Conservation (phyloP, 2,888 invertebrate species). For the Torymus tubicola region DNA sequence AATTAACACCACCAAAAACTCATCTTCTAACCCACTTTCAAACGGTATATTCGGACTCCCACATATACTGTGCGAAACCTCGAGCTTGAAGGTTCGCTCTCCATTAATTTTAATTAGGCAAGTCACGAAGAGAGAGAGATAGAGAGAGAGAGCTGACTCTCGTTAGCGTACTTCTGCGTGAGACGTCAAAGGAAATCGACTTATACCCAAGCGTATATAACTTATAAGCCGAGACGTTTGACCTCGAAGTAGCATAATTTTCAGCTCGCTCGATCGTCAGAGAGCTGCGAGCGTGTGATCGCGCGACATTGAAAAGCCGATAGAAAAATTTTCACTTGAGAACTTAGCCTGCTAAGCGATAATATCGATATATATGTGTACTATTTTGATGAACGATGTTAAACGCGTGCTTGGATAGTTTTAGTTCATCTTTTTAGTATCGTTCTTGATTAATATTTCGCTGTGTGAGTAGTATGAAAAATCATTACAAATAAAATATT, state of each 20-base stretch:
- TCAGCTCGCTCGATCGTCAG: slow-evolving; percentile 17
- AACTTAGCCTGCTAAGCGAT: too few species aligned
- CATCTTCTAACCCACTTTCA: too few species aligned
- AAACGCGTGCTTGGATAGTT: too few species aligned
- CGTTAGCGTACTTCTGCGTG: slow-evolving; percentile 14
- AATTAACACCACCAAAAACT: too few species aligned
- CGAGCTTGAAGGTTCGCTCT: slow-evolving; percentile 24
- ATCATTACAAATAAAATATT: too few species aligned
- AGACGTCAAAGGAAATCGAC: slow-evolving; percentile 40
- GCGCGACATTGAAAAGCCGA: too few species aligned
- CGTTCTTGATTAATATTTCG: too few species aligned
- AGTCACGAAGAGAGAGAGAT: background rate
- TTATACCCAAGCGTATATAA: slow-evolving; percentile 7
- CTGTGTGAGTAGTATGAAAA: too few species aligned
- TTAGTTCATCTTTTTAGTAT: too few species aligned
- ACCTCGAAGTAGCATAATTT: slow-evolving; percentile 35
- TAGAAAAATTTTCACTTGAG: too few species aligned
- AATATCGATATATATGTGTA: too few species aligned
- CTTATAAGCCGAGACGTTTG: slow-evolving; percentile 44
- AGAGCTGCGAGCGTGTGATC: background rate
- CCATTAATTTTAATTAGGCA: slow-evolving; percentile 44
- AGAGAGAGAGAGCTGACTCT: background rate
- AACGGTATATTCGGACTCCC: background rate
- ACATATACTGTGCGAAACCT: background rate
- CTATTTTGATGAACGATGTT: too few species aligned